Evolutionary conservation across 2,888 invertebrate species (phyloP).

Genomic region (Encarsia formosa): DNA sequence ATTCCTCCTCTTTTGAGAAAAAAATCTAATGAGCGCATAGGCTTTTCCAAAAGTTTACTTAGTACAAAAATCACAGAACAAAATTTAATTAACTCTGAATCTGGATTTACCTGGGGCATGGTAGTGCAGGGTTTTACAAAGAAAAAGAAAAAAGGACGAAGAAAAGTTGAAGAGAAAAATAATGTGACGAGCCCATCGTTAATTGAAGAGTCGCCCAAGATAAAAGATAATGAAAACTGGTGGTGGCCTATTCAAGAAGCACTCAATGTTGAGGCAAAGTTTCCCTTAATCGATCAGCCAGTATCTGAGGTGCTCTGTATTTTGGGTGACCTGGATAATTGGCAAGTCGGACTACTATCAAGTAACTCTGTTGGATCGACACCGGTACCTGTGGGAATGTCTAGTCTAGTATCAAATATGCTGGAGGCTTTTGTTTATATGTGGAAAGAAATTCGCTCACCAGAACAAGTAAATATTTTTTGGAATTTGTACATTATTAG

Average conservation of each 20-base stretch:
- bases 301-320: constrained; percentile 78
- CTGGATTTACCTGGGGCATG: constrained; percentile 53
- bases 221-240: constrained; percentile 34
- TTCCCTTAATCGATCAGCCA: constrained; percentile 60
- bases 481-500: no score
- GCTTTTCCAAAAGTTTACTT: constrained; percentile 42
- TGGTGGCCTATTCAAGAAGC: constrained; percentile 44
- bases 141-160: constrained; percentile 34
- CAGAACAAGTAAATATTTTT: constrained; percentile 68
- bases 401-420: constrained; percentile 78
- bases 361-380: constrained; percentile 42
- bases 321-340: constrained; percentile 74
- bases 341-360: constrained; percentile 58
- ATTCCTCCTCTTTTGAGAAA: constrained; percentile 19
- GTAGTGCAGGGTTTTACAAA: constrained; percentile 62
- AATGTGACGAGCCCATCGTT: not conserved
- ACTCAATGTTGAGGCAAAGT: constrained; percentile 40
- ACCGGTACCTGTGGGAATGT: constrained; percentile 66
- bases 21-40: constrained; percentile 34
- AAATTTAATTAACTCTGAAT: constrained; percentile 5
- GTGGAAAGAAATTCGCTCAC: constrained; percentile 67
- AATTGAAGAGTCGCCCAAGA: constrained; percentile 6
- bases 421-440: constrained; percentile 76
- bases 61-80: constrained; percentile 13
- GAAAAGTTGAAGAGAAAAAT: constrained; percentile 16